A percentile compares a stretch with the other conserved stretches of the same genome.
phyloP scores from a whole-genome alignment of 23 tunicate genomes.

The Styela clava region DNA sequence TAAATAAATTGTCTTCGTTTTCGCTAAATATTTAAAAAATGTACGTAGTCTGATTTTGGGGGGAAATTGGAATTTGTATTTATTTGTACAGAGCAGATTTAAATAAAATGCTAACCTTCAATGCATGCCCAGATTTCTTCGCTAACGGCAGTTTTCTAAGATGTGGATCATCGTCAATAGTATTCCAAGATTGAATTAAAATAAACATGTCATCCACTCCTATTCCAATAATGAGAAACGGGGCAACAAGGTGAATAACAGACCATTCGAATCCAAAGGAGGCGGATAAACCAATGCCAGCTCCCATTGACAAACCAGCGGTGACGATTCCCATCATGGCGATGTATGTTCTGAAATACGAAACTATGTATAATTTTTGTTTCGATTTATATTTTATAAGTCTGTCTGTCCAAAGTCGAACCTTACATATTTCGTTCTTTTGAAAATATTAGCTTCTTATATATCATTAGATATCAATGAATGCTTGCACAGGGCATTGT shows the following conservation, averaged over 20 bases:
- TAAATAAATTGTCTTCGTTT: too few relatives aligned
- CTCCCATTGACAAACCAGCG: conserved; percentile 1
- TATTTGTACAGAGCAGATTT: too few relatives aligned
- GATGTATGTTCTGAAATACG: conserved; percentile 6
- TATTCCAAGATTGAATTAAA: conserved; percentile 15
- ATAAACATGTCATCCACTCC: conserved; percentile 39
- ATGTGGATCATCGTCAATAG: conserved; percentile 1
- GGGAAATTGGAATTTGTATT: too few relatives aligned
- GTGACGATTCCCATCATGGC: conserved; percentile 6
- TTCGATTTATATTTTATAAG: neutral
- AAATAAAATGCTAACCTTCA: conserved; percentile 11
- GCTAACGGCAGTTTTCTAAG: neutral
- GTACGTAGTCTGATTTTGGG: too few relatives aligned
- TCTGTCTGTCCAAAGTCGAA: too few relatives aligned
- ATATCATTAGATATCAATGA: too few relatives aligned
- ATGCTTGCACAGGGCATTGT: too few relatives aligned
- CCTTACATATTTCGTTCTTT: too few relatives aligned
- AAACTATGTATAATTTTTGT: neutral
- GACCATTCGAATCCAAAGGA: conserved; percentile 16
- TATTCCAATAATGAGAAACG: conserved; percentile 21
- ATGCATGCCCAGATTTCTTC: conserved; percentile 17
- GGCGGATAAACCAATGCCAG: conserved; percentile 14
- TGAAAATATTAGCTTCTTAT: too few relatives aligned
- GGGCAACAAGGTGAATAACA: conserved; percentile 7
- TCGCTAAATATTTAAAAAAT: too few relatives aligned